Base-by-base conservation (phyloP, 2,888 invertebrate genomes). In the Sericinus montela region DNA sequence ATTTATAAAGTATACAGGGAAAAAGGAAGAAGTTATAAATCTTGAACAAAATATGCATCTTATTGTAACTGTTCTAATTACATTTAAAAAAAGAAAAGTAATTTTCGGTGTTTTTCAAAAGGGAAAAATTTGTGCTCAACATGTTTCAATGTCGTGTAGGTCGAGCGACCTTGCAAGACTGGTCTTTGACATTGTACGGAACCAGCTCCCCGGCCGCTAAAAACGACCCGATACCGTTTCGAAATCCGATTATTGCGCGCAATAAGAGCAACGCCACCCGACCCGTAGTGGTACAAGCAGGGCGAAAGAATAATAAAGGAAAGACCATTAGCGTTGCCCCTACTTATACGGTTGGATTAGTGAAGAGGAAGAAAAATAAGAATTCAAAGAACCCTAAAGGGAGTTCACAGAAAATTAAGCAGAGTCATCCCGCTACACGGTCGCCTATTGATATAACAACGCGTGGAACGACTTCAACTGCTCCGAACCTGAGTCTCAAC, bases 131-230 rank as follows among this genome's bases (percentile, higher is more conserved):
- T 19, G 3, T 19, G 19, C 5, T 19, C 19, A 19, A 19, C 14
- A 48, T 13, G 25, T 45, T 48, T 45, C 16, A 41, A 48, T 49
- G 19, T 45, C 19, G 39, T 43, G 19, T 90, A 96, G 96, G 95
- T 83, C 93, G 96, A 78, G 97, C 97, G 53, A 93, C 94, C 57
- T 91, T 98, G 65, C 95, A 96, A 89, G 96, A 95, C 77, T 98
- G 98, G 98, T 95, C 97, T 54, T 91, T 98, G 76, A 94, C 96
- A 72, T 92, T 98, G 76, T 97, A 97, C 80, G 98, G 98, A 64
- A 98, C 98, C 51, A 93, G 90, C 54, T 88, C 83, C 54, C 89
- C 91, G 50, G 91, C 91, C 44, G 87, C 91, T 69, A 91, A 91
- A 77, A 91, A 89, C 67, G 93, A 92, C 73, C 91, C 91, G 13